A percentile compares a stretch with the other conserved stretches of the same genome.
phyloP scores from a whole-genome alignment of 30 jellyfish, hydroid and myxozoan genomes.

The Nemopilema nomurai region DNA sequence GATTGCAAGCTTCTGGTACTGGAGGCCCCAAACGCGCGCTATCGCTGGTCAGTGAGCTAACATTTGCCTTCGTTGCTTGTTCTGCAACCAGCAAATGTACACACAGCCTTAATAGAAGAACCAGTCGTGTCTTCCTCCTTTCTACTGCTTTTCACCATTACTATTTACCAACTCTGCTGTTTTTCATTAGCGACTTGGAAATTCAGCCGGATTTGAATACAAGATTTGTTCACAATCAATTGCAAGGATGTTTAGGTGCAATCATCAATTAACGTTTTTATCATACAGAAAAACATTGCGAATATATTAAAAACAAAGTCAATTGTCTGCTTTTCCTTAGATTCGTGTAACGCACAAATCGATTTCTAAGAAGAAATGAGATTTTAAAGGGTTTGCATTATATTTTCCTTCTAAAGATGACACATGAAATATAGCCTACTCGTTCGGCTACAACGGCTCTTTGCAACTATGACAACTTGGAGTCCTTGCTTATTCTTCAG shows the following conservation, averaged over 20 bases:
- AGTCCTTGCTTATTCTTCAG: no score
- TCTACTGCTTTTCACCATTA: no score
- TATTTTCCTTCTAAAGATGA: no score
- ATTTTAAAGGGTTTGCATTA: no score
- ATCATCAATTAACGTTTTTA: not conserved
- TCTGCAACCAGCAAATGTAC: conserved; percentile 40
- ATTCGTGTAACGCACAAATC: no score
- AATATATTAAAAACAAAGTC: no score
- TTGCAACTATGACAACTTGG: no score
- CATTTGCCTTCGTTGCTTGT: conserved; percentile 41
- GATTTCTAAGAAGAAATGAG: no score
- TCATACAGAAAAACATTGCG: not conserved
- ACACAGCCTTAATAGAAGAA: conserved; percentile 17
- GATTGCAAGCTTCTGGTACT: conserved; percentile 19
- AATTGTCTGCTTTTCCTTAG: no score
- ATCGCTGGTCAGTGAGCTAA: conserved; percentile 49
- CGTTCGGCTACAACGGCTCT: no score
- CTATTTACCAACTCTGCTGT: not conserved
- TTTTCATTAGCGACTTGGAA: not conserved
- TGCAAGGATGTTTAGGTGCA: not conserved
- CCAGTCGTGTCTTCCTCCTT: not conserved
- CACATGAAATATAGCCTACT: no score
- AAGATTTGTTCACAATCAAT: not conserved
- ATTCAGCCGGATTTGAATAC: not conserved
- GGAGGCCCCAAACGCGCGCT: conserved; percentile 10